Base-by-base conservation (phyloP, 2,113 vertebrate species). In the Nettapus auritus region DNA sequence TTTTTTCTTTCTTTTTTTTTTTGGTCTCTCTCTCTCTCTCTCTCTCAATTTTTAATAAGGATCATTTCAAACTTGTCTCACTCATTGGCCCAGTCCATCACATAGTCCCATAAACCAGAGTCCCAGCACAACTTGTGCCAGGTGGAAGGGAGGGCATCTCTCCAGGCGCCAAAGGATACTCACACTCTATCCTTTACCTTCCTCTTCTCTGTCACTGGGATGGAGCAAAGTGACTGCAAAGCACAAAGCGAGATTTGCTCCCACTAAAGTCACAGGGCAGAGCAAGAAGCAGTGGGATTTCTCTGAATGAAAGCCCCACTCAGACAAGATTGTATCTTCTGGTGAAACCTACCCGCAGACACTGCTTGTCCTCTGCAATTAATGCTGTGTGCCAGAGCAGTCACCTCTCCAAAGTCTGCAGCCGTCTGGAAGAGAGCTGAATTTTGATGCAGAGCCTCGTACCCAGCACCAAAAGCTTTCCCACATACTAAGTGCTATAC, bases 401-500 rank as follows among this genome's bases (percentile, higher is more conserved):
- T 87, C 55, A 17, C 19, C 18, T 53, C 73, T 55, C 38, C 53
- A 34, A 52, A 74, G 53, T 18, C 33, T 29, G 14, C 11, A 64
- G 31, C n/a, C 33, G 42, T 44, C 66, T 67, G 46, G 13, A 84
- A 33, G 56, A 88, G 31, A 80, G 34, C 59, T 77, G 53, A 53
- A 86, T 33, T 13, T 36, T 0, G 6, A 88, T 40, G 26, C 9
- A 52, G 71, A 83, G 16, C 13, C n/a, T 40, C 28, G 9, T 52
- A 92, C 40, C 25, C 57, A 79, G 44, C 76, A 86, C 16, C 8
- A 90, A 94, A 90, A 40, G 34, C 36, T 92, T 91, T 90, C 68
- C 62, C 19, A 38, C 93, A 64, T 82, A 60, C 88, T 78, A 77
- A 93, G 76, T 77, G 46, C 80, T 87, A 70, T 53, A 80, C 34